phyloP scores from a whole-genome alignment of 2,113 vertebrate species.

The Potamarius usumacintae region DNA sequence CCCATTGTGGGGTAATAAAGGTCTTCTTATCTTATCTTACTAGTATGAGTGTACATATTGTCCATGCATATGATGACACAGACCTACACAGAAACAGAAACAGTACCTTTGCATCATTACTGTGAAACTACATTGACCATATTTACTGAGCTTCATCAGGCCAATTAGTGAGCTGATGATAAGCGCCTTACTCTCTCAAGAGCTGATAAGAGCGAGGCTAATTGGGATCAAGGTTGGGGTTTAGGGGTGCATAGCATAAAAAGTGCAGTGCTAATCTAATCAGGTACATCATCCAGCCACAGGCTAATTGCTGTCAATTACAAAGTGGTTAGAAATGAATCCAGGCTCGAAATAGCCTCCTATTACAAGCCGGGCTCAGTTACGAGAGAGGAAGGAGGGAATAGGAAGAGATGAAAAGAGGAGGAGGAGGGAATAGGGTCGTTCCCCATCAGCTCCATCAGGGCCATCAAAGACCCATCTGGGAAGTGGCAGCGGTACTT shows the following conservation, averaged over 20 bases:
- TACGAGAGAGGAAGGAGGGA: constrained; percentile 35
- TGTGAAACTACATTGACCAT: constrained; percentile 52
- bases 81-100: constrained; percentile 6
- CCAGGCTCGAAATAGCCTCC: constrained; percentile 62
- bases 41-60: not conserved
- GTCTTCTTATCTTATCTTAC: not conserved
- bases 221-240: constrained; percentile 78
- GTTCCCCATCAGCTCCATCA: constrained; percentile 67
- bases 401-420: constrained; percentile 27
- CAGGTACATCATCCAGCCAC: constrained; percentile 71
- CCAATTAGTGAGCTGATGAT: constrained; percentile 68
- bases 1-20: too few species aligned
- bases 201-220: constrained; percentile 67
- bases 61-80: not conserved
- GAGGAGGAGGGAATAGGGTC: constrained; percentile 45
- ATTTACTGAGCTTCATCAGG: constrained; percentile 67
- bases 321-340: constrained; percentile 65
- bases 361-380: constrained; percentile 52
- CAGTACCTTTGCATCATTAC: constrained; percentile 7
- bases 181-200: constrained; percentile 53
- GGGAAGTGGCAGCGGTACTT: constrained; percentile 58
- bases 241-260: constrained; percentile 65
- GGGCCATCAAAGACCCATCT: constrained; percentile 73
- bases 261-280: constrained; percentile 70
- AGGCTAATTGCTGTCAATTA: constrained; percentile 74